Conservation (phyloP, 2,113 vertebrate genomes). For the Ursus arctos region DNA sequence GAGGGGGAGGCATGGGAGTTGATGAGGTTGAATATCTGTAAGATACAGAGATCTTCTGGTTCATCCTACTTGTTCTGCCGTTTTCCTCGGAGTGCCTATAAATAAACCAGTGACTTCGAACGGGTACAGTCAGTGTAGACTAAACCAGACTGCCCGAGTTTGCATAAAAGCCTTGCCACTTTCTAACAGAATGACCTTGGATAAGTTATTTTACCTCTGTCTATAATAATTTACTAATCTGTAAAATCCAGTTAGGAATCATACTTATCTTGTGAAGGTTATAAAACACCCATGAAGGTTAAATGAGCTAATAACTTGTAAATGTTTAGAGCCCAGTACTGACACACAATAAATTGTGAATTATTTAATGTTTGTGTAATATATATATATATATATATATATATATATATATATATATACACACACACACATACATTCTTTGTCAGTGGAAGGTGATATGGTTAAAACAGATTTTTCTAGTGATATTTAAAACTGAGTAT, state of each 20-base stretch:
- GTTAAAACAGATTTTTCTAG: neutral
- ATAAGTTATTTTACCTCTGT: neutral
- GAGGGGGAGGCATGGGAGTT: fast-evolving
- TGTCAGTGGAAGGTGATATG: neutral
- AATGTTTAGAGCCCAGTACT: neutral
- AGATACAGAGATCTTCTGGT: neutral
- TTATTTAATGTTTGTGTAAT: neutral
- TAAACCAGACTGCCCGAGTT: neutral
- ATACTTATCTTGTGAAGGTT: neutral
- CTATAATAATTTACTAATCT: neutral
- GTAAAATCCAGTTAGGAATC: neutral
- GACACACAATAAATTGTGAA: neutral
- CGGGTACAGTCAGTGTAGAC: neutral
- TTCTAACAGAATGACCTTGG: neutral
- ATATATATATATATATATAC: too few relatives aligned
- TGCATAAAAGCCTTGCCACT: neutral
- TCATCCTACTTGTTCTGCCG: neutral
- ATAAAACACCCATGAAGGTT: neutral
- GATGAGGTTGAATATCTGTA: neutral
- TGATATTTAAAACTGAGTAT: neutral
- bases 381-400: neutral
- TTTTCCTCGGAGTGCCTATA: neutral
- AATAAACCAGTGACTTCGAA: neutral
- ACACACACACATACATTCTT: neutral
- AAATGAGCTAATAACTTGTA: neutral